These are phyloP conservation scores for Alouatta palliata DNA, from an alignment of 2,113 vertebrate genomes.

Conservation along the genomic window DNA sequence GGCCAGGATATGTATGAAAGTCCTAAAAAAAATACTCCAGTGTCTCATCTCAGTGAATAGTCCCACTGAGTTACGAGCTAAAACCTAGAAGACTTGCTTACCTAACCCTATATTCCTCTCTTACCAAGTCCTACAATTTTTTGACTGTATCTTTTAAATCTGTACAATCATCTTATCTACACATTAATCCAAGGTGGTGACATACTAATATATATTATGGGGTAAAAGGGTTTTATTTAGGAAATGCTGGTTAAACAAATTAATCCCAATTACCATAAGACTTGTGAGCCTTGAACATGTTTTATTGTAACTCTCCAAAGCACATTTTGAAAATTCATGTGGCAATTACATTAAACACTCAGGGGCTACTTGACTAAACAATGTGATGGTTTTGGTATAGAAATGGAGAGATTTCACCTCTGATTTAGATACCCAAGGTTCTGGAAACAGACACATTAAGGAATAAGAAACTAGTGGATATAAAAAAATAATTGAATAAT, in stretches of 20 bases:
- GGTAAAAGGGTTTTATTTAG: neutral
- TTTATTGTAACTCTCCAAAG: neutral
- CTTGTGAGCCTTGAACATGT: neutral
- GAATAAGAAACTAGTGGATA: neutral
- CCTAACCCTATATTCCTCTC: neutral
- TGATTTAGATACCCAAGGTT: neutral
- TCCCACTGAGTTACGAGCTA: no score
- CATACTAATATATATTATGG: neutral
- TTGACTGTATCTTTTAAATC: neutral
- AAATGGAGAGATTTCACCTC: neutral
- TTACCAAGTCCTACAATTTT: neutral
- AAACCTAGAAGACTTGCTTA: neutral
- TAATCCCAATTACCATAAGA: neutral
- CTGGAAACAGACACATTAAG: neutral
- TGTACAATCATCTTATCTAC: neutral
- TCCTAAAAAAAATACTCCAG: neutral
- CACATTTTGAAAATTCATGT: constrained; percentile 1
- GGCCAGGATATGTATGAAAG: neutral
- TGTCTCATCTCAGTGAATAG: neutral
- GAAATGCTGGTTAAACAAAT: neutral
- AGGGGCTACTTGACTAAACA: neutral
- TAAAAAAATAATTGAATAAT: neutral
- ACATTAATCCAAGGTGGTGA: neutral
- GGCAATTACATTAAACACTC: neutral
- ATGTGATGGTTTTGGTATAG: neutral